Percentiles rank a stretch among this genome's conserved stretches.
These are phyloP conservation scores for Limnodromus scolopaceus DNA, from an alignment of 2,797 vertebrate genomes.

Conservation along the genomic window DNA sequence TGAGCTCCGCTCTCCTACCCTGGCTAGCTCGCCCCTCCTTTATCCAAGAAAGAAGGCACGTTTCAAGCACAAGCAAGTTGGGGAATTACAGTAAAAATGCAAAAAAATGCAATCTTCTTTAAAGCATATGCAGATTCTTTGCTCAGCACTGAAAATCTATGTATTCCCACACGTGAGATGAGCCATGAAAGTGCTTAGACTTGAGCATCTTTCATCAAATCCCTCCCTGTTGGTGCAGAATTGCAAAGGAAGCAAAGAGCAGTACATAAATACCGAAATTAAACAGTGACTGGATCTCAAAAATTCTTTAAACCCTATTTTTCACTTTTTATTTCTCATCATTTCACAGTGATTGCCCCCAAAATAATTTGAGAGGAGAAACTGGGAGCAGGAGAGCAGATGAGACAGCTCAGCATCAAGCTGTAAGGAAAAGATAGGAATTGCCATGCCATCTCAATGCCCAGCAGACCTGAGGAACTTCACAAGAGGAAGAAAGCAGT, in stretches of 20 bases:
- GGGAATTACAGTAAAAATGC: background rate
- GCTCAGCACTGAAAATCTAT: background rate
- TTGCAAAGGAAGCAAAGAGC: background rate
- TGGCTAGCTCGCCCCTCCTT: conserved; percentile 32
- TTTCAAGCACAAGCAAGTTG: background rate
- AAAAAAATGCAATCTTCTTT: background rate
- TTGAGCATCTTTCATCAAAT: background rate
- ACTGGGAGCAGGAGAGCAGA: background rate
- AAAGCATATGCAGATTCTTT: background rate
- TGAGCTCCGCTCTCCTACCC: background rate
- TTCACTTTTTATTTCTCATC: background rate
- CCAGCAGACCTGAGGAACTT: conserved; percentile 3
- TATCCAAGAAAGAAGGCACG: background rate
- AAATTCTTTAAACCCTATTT: background rate
- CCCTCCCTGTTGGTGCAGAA: background rate
- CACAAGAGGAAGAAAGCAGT: background rate
- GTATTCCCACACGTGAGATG: background rate
- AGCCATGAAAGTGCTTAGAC: background rate
- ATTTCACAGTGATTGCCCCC: background rate
- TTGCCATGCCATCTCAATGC: background rate
- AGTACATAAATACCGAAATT: background rate
- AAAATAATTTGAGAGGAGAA: background rate
- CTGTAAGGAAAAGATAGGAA: background rate
- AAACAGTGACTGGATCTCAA: background rate
- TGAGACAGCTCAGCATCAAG: background rate